phyloP scores from a whole-genome alignment of 1,140 invertebrate species.

The Atta texana region DNA sequence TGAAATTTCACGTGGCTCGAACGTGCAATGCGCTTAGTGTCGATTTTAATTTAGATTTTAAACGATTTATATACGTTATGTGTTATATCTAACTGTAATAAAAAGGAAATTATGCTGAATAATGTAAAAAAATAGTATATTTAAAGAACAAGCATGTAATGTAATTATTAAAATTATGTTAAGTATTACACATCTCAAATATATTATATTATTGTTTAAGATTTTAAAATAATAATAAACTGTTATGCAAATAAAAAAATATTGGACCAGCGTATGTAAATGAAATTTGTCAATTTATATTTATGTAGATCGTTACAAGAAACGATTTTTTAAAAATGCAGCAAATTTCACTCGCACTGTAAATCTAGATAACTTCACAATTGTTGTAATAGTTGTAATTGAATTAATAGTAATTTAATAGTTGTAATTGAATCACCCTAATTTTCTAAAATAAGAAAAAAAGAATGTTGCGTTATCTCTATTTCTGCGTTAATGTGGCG shows the following conservation, averaged over 20 bases:
- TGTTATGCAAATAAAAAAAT: background rate
- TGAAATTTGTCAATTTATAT: background rate
- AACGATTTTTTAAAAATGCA: background rate
- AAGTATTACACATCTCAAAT: background rate
- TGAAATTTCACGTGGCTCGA: background rate
- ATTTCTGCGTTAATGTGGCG: constrained; percentile 14
- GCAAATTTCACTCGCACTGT: background rate
- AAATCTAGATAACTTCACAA: background rate
- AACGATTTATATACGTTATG: background rate
- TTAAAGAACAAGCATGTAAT: background rate
- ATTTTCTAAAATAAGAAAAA: background rate
- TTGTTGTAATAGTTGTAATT: background rate
- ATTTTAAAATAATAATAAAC: background rate
- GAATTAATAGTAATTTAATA: too few relatives aligned
- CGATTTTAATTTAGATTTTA: background rate
- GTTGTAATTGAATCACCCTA: background rate
- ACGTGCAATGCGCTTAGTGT: background rate
- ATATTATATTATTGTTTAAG: background rate
- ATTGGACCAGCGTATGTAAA: background rate
- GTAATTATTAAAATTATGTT: background rate
- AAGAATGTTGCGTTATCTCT: constrained; percentile 1
- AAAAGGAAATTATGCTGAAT: background rate
- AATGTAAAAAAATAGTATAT: background rate
- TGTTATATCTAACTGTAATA: too few relatives aligned
- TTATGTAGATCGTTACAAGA: too few relatives aligned